These are phyloP conservation scores for Ceratosolen solmsi DNA, from an alignment of 1,140 invertebrate genomes.

Conservation along the genomic window DNA sequence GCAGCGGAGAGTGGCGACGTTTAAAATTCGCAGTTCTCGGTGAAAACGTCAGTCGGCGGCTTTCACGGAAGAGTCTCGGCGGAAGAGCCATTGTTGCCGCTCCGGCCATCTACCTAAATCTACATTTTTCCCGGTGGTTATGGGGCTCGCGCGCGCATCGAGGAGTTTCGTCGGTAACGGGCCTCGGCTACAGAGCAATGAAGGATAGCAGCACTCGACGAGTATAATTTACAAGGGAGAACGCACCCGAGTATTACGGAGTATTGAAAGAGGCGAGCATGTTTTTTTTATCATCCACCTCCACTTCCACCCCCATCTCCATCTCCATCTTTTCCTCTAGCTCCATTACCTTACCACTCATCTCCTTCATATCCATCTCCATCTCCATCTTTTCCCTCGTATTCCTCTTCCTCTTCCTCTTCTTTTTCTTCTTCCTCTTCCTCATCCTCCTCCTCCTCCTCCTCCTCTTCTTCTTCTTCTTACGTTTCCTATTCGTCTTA, in stretches of 20 bases:
- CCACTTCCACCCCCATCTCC: neutral
- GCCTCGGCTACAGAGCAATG: neutral
- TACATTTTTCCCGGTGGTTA: neutral
- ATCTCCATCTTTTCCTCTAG: no score
- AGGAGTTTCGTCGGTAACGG: neutral
- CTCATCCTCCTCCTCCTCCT: no score
- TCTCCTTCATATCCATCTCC: no score
- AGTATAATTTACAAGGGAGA: slow-evolving; percentile 1
- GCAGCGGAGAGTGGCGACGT: neutral
- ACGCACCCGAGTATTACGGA: neutral
- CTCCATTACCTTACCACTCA: no score
- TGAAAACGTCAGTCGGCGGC: no score
- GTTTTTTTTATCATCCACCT: neutral
- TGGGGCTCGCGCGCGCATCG: neutral
- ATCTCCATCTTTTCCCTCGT: no score
- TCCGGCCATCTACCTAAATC: neutral
- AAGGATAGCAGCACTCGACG: slow-evolving; percentile 22
- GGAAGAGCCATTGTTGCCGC: no score
- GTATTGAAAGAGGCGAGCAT: neutral
- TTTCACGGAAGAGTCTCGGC: neutral
- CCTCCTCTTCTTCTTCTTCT: no score
- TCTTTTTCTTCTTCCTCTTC: no score
- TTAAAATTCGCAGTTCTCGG: neutral
- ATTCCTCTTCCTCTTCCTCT: no score
- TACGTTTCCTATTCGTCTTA: no score